Base-by-base conservation (phyloP, 2,113 vertebrate genomes). In the Plecturocebus donacophilus region DNA sequence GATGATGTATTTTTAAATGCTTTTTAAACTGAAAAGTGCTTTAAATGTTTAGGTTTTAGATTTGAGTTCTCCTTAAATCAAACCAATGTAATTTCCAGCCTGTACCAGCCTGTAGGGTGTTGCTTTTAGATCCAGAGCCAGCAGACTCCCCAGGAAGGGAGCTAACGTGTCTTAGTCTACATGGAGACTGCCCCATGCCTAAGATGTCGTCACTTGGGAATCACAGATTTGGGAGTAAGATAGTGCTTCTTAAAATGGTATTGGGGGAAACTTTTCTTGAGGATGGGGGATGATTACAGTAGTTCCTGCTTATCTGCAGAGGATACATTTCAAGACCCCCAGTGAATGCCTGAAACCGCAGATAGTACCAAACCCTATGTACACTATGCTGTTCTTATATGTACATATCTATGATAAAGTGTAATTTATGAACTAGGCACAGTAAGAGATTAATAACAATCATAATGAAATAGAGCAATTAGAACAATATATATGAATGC, bases 161-260 rank as follows among this genome's bases (percentile, higher is more conserved):
- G 1, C 42, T 8, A 2, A 1, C 0, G 1, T 25, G 56, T 84
- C 70, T 35, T 27, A 45, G 23, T 73, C 35, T 73, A 20, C 19
- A 0, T 14, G 76, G 35, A 40, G 45, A 35, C 38, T 4, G 19
- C 21, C 42, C 3, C 0, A 10, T 11, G 13, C n/a, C n/a, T 45
- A 32, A 6, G 42, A 81, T 14, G 10, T 25, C 27, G 6, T 77
- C n/a, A 38, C 47, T 71, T 47, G 23, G n/a, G 16, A 92, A 58
- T 45, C 14, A 25, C 2, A 54, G 40, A 20, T 80, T 16, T 66
- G 64, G 56, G 49, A 89, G 58, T 42, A 45, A 97, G 77, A 66
- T 5, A 42, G 21, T 52, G 49, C 10, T 91, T 77, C 79, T 94
- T 35, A 82, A 35, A 52, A 85, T 49, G 91, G 13, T 30, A 32